phyloP scores from a whole-genome alignment of 1,140 invertebrate species.

The Aphidius gifuensis region DNA sequence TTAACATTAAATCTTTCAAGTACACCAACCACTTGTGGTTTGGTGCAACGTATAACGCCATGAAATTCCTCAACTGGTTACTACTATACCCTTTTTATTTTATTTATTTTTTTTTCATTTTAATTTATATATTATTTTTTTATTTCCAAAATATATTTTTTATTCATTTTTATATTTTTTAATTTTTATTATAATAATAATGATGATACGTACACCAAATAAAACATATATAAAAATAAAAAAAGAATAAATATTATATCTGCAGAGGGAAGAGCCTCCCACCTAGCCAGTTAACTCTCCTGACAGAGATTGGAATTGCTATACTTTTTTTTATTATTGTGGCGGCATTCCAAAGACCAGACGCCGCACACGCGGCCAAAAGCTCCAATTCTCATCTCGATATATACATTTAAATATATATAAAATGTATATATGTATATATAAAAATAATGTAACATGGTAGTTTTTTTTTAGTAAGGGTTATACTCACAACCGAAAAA shows the following conservation, averaged over 20 bases:
- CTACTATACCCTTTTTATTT: constrained; percentile 8
- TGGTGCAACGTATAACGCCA: constrained; percentile 5
- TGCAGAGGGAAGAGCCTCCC: too few relatives aligned
- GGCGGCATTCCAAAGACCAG: constrained; percentile 34
- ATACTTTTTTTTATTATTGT: constrained; percentile 26
- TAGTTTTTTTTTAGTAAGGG: too few relatives aligned
- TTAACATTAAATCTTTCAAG: too few relatives aligned
- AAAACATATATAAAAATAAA: too few relatives aligned
- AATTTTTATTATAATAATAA: background rate
- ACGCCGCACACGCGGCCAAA: constrained; percentile 14
- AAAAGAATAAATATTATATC: too few relatives aligned
- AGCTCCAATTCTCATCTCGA: too few relatives aligned
- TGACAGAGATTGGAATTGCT: constrained; percentile 18
- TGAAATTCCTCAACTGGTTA: constrained; percentile 34
- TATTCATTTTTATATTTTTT: constrained; percentile 5
- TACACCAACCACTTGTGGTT: background rate
- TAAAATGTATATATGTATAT: too few relatives aligned
- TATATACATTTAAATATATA: too few relatives aligned
- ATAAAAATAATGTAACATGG: too few relatives aligned
- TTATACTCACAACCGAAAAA: too few relatives aligned
- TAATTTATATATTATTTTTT: background rate
- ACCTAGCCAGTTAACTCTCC: background rate
- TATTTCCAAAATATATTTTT: constrained; percentile 7
- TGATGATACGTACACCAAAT: background rate
- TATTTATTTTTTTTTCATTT: background rate